Base-by-base conservation (phyloP, 2,113 vertebrate species). In the Solea senegalensis region DNA sequence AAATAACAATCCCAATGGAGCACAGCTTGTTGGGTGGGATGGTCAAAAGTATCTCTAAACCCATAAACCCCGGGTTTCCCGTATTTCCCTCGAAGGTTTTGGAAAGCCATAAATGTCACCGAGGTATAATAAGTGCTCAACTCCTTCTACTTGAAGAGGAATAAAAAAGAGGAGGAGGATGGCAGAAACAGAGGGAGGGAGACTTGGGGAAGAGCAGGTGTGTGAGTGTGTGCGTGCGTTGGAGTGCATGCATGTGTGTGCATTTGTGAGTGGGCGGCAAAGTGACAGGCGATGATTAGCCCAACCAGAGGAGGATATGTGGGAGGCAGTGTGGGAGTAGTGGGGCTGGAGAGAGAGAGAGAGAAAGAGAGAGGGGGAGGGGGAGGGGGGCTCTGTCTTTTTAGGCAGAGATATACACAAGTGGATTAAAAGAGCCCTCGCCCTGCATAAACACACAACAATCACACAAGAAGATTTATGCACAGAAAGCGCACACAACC, bases 211-310 rank as follows among this genome's bases (percentile, higher is more conserved):
- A 69, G 64, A 71, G 82, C 51, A 76, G 65, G 78, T 71, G 76
- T 74, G 74, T 73, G 67, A 59, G 57, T 56, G 57, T 59, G 61
- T 52, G 51, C 59, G 39, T 58, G 14, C 10, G 55, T 41, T 5
- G 4, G 53, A 9, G 55, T 16, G 16, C 11, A 63, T 54, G 57
- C 54, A n/a, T 62, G 55, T 61, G 69, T 49, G 8, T 54, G 41
- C n/a, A 13, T 45, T 60, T 65, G 72, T 66, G 68, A 54, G 88
- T 75, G 80, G 86, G 86, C 71, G 88, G 81, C 44, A 74, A 84
- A 90, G 81, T 88, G 91, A 92, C 89, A 91, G 77, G 86, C 86
- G 76, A 90, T 87, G 90, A 90, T 91, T 90, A 90, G 88, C 69
- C 72, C 78, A 77, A 90, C 71, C 85, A 83, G 86, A 86, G 89